A percentile compares a stretch with the other conserved stretches of the same genome.
phyloP scores from a whole-genome alignment of 2,113 vertebrate genomes.

The Cebus imitator region DNA sequence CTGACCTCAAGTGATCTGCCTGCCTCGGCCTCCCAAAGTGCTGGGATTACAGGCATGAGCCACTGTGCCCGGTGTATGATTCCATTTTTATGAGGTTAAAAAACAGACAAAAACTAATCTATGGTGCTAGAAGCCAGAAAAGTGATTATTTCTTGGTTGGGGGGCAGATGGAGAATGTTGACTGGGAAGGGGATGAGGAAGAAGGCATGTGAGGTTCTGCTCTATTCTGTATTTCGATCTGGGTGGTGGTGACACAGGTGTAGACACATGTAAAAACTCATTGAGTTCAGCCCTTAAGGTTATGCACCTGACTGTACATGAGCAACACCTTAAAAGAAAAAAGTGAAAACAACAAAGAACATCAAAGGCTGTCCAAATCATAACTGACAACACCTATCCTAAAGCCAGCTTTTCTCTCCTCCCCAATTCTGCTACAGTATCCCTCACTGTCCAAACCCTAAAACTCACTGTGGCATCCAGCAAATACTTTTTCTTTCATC shows the following conservation, averaged over 20 bases:
- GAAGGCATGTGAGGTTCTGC: neutral
- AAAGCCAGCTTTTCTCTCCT: neutral
- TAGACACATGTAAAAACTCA: neutral
- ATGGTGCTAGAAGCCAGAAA: neutral
- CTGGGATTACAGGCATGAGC: no score
- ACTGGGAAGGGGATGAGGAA: neutral
- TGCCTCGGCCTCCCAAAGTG: no score
- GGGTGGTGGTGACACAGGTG: neutral
- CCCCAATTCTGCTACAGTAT: neutral
- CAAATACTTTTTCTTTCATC: neutral
- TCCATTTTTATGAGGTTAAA: neutral
- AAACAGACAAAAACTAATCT: neutral
- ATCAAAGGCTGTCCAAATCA: neutral
- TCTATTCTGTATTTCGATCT: neutral
- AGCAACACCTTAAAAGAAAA: neutral
- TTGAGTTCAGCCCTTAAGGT: neutral
- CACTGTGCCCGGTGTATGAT: neutral
- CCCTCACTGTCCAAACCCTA: neutral
- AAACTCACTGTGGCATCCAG: neutral
- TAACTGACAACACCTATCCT: neutral
- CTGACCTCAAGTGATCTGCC: no score
- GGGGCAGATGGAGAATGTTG: no score
- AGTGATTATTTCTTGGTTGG: neutral
- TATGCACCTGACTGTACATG: neutral
- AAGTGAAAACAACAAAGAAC: conserved; percentile 1